These are phyloP conservation scores for Eumaeus atala DNA, from an alignment of 1,140 invertebrate genomes.

Conservation along the genomic window DNA sequence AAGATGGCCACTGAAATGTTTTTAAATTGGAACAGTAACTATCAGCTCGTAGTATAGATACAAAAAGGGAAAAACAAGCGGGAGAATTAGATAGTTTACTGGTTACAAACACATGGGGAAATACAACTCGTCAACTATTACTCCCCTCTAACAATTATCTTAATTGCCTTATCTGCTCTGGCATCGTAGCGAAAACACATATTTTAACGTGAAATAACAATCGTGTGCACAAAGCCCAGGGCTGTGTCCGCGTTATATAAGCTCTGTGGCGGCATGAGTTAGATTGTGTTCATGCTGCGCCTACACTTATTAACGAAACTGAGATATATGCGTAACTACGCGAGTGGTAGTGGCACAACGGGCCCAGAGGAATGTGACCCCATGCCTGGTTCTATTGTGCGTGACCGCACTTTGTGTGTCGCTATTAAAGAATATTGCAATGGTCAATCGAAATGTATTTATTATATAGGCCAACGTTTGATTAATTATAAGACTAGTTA, in stretches of 20 bases:
- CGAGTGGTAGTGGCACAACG: slow-evolving; percentile 56
- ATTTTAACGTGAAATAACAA: not conserved
- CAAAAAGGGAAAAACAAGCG: too few relatives aligned
- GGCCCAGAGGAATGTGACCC: slow-evolving; percentile 61
- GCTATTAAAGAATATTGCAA: not conserved
- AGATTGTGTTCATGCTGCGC: slow-evolving; percentile 48
- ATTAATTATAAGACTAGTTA: too few relatives aligned
- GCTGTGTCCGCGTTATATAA: slow-evolving; percentile 23
- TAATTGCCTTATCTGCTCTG: too few relatives aligned
- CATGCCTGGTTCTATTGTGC: slow-evolving; percentile 35
- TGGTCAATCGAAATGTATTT: too few relatives aligned
- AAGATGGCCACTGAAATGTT: too few relatives aligned
- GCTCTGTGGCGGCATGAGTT: slow-evolving; percentile 43
- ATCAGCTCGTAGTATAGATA: too few relatives aligned
- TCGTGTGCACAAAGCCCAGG: not conserved
- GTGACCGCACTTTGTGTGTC: slow-evolving; percentile 10
- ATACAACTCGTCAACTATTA: too few relatives aligned
- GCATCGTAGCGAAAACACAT: not conserved
- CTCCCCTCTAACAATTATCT: too few relatives aligned
- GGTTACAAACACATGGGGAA: too few relatives aligned
- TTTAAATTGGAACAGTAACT: too few relatives aligned
- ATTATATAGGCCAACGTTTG: too few relatives aligned
- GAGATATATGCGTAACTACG: slow-evolving; percentile 60
- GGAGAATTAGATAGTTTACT: too few relatives aligned
- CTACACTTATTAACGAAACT: slow-evolving; percentile 66